Evolutionary conservation across 2,113 vertebrate species (phyloP).

Genomic region (Chionis minor): DNA sequence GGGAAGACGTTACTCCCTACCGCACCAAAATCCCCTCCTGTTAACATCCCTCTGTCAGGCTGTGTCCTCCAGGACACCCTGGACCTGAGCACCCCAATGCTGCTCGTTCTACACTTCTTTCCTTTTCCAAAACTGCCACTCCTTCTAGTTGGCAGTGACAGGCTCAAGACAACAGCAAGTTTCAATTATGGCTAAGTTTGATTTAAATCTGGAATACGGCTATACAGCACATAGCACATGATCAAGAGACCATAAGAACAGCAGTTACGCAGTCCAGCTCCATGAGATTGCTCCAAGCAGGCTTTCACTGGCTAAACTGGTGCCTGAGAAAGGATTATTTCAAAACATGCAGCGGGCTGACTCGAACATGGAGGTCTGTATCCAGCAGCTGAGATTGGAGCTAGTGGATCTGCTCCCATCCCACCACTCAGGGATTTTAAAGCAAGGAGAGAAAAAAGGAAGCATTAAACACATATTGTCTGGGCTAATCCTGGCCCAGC

Average conservation of each 20-base stretch:
- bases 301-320: not conserved
- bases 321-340: not conserved
- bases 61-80: not conserved
- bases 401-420: not conserved
- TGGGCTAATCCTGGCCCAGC: not conserved
- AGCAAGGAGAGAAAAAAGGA: not conserved
- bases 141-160: not conserved
- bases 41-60: not conserved
- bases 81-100: not conserved
- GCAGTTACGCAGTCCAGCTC: not conserved
- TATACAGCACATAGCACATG: not conserved
- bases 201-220: not conserved
- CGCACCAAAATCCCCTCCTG: not conserved
- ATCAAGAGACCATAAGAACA: not conserved
- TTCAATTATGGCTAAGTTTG: not conserved
- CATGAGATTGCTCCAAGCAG: not conserved
- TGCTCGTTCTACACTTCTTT: not conserved
- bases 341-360: not conserved
- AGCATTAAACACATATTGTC: not conserved
- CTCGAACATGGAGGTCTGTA: not conserved
- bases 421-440: not conserved
- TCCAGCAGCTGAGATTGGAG: not conserved
- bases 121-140: not conserved
- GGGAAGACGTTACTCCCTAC: not conserved
- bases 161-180: not conserved